Conservation (phyloP, 2,113 vertebrate genomes). For the Chaetodon auriga region DNA sequence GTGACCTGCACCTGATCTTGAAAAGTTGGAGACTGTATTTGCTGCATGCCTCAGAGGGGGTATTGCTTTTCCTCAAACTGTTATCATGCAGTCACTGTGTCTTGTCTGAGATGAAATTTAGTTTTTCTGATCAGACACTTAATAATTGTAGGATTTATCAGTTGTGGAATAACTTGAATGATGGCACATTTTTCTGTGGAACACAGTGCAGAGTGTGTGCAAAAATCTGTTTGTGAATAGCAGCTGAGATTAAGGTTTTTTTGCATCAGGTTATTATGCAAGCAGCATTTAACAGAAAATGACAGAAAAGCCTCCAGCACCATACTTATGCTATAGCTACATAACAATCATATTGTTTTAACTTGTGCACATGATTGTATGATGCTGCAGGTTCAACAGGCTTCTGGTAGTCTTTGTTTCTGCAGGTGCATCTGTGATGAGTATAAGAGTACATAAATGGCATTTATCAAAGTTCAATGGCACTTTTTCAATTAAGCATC, state of each 20-base stretch:
- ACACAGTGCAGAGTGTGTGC: background rate
- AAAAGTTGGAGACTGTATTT: background rate
- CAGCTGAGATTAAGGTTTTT: background rate
- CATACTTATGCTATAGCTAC: background rate
- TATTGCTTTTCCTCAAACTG: background rate
- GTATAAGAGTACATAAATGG: background rate
- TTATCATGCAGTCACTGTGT: background rate
- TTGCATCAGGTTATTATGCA: background rate
- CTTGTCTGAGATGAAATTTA: background rate
- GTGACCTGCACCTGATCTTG: slow-evolving; percentile 43
- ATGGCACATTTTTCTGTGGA: background rate
- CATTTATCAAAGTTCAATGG: background rate
- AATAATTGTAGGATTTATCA: too few relatives aligned
- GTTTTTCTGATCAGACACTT: background rate
- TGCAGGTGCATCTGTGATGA: background rate
- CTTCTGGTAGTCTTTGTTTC: background rate
- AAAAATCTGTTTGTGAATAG: background rate
- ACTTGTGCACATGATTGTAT: background rate
- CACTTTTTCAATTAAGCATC: background rate
- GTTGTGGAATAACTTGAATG: background rate
- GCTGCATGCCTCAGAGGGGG: slow-evolving; percentile 3
- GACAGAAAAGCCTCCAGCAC: background rate
- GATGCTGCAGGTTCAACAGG: background rate
- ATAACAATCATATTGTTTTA: background rate
- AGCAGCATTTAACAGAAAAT: background rate